A percentile compares a stretch with the other conserved stretches of the same genome.
Conservation (phyloP, 2,888 invertebrate genomes). For the Pammene aurita region DNA sequence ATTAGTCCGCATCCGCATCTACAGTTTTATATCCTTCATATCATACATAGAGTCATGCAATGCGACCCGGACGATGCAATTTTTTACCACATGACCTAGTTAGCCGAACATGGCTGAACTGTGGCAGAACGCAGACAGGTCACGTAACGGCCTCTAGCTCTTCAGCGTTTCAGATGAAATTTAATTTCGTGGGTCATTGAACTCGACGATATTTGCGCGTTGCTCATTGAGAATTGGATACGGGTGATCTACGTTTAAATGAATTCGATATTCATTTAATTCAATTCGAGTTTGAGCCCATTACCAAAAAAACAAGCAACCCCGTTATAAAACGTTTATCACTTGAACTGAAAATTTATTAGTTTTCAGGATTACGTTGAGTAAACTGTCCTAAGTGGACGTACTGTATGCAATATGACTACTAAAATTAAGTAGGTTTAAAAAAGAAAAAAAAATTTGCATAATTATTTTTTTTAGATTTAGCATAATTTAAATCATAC, state of each 20-base stretch:
- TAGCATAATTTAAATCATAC: too few relatives aligned
- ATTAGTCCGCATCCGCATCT: conserved; percentile 13
- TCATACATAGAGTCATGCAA: conserved; percentile 20
- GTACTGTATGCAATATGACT: too few relatives aligned
- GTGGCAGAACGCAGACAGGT: conserved; percentile 26
- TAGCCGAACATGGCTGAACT: conserved; percentile 26
- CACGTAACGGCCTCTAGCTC: conserved; percentile 25
- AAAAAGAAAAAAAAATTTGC: too few relatives aligned
- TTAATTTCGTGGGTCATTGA: conserved; percentile 31
- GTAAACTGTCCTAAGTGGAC: too few relatives aligned
- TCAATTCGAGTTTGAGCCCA: background rate
- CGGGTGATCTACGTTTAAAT: background rate
- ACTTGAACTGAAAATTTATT: too few relatives aligned
- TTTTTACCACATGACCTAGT: conserved; percentile 35
- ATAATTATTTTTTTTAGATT: too few relatives aligned
- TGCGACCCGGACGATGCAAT: conserved; percentile 27
- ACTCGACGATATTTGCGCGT: conserved; percentile 11
- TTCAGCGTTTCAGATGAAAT: conserved; percentile 28
- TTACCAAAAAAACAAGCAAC: background rate
- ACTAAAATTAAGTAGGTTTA: too few relatives aligned
- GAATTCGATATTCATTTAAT: background rate
- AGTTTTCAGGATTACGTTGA: too few relatives aligned
- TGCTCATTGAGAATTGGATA: background rate
- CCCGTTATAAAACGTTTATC: background rate
- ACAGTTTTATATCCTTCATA: conserved; percentile 3